Conservation (phyloP, 2,113 vertebrate species). For the Mystacornis crossleyi region DNA sequence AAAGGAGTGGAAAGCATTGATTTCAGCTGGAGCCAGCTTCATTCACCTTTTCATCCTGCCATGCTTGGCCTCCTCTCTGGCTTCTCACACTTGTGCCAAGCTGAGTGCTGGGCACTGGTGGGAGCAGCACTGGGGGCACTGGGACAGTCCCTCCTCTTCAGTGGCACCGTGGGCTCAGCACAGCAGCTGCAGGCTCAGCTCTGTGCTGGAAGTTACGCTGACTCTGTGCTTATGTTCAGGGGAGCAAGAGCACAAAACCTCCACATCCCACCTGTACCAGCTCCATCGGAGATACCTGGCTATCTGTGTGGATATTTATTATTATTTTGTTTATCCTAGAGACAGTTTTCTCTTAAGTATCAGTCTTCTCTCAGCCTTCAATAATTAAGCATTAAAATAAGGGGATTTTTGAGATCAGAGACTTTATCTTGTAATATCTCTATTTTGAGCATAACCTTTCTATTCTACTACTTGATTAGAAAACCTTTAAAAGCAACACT, state of each 20-base stretch:
- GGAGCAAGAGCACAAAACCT: neutral
- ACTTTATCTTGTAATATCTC: neutral
- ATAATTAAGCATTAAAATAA: neutral
- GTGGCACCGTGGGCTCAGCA: neutral
- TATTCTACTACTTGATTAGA: neutral
- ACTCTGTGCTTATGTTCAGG: neutral
- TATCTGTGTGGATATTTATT: neutral
- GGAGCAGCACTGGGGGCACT: neutral
- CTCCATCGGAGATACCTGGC: rapidly evolving
- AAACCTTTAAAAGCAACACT: neutral
- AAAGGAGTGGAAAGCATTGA: neutral
- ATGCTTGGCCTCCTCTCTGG: neutral
- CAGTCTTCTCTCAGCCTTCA: neutral
- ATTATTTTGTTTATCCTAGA: neutral
- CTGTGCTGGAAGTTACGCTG: neutral
- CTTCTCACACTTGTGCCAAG: neutral
- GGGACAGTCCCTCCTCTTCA: neutral
- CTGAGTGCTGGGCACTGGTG: neutral
- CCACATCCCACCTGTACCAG: neutral
- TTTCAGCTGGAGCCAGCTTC: neutral
- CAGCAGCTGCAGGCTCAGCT: neutral
- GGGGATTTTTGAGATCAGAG: neutral
- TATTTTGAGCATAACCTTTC: neutral
- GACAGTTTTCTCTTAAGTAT: neutral
- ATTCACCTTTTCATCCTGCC: neutral